Evolutionary conservation across 2,888 invertebrate species (phyloP).

Genomic region (Diogma glabrata): DNA sequence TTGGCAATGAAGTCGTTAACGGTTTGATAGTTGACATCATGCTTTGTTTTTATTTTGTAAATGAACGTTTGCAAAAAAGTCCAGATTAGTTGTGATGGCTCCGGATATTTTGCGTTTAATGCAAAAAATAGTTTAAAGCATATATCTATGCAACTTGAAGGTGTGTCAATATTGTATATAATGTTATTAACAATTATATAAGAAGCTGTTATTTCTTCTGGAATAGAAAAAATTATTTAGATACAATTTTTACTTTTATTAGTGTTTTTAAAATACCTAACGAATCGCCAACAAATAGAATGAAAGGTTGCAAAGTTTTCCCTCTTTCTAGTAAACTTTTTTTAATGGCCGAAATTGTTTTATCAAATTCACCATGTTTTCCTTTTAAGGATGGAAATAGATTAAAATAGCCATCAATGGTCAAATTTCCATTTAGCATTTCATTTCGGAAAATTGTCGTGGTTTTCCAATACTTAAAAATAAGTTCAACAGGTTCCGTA

Average conservation of each 20-base stretch:
- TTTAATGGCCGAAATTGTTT: not conserved
- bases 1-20: constrained; percentile 3
- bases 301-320: not conserved
- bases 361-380: not conserved
- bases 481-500: not conserved
- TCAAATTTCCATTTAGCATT: not conserved
- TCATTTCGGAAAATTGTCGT: not conserved
- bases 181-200: not conserved
- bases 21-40: not conserved
- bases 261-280: too few species aligned
- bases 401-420: not conserved
- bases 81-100: not conserved
- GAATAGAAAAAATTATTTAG: not conserved
- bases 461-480: not conserved
- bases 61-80: not conserved
- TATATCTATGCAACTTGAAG: not conserved
- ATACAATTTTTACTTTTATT: too few species aligned
- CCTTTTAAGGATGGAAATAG: not conserved
- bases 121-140: not conserved
- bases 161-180: not conserved
- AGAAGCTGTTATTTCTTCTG: not conserved
- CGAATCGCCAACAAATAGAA: not conserved
- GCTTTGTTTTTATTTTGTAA: not conserved
- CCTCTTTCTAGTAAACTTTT: not conserved
- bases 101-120: not conserved